Evolutionary conservation across 2,888 invertebrate species (phyloP), one percentile per base, ranked within the genome.

Genomic region (Halocaridina rubra): DNA sequence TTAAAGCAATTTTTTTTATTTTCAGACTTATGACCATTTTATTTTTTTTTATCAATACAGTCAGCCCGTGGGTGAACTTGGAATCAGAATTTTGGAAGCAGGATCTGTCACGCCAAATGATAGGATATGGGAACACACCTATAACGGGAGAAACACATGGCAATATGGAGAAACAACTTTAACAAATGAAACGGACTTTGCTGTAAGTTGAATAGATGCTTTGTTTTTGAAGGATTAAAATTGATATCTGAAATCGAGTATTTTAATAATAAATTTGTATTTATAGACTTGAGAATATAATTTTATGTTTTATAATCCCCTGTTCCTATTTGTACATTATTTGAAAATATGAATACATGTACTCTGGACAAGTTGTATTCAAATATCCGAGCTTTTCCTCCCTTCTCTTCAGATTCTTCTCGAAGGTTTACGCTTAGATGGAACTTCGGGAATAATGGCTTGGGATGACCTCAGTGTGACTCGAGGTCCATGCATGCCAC

Each of bases 391-490:
- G n/a, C n/a, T n/a, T n/a, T n/a, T n/a, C n/a, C n/a, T n/a, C n/a
- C n/a, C 22, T 71, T 59, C 19, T 2, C 8, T 3, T 30, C 67
- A 84, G 84, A 69, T 84, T 5, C 24, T 84, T 53, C 24, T 84
- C 19, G 79, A 84, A 67, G 84, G 84, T 7, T 22, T 57, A 22
- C 24, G 79, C 24, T 27, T 53, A n/a, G 24, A 13, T 22, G 57
- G 75, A 10, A 27, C 74, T 3, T 59, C n/a, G 13, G 86, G 86
- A n/a, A 27, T 22, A 39, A 86, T 86, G 71, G 84, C 84, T 10
- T 76, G 72, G 59, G 86, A 86, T 53, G 86, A 86, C 46, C 72
- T 86, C 32, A 78, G 46, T 33, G 71, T 86, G 8, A 46, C 19
- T n/a, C 53, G 79, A 5, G 84, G 77, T n/a, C 59, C 77, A 2